Evolutionary conservation across 2,888 invertebrate genomes (phyloP), one percentile per base, ranked within the genome.

Genomic region (Serripes groenlandicus): DNA sequence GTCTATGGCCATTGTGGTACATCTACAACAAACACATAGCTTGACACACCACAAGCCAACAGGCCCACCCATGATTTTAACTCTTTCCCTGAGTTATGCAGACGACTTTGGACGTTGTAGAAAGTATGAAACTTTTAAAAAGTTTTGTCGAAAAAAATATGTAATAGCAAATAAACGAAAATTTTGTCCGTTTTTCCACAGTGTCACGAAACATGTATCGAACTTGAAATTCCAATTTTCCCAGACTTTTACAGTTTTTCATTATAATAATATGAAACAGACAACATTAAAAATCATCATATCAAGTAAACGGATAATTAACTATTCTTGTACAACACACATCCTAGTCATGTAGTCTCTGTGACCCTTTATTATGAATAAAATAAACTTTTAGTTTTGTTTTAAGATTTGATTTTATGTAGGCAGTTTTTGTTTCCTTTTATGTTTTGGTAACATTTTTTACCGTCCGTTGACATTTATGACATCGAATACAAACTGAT

Each of bases 281-380:
- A n/a, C n/a, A n/a, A n/a, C n/a, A n/a, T n/a, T n/a, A n/a, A n/a
- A n/a, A n/a, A n/a, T n/a, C n/a, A n/a, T n/a, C n/a, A n/a, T n/a
- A n/a, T n/a, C n/a, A n/a, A n/a, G n/a, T 32, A 37, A 5, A n/a
- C 3, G 26, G 77, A 60, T 81, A 83, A 83, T 83, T 83, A 83
- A 83, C 79, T 79, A 76, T 79, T 72, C 83, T 79, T 83, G 83
- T 83, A 64, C n/a, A 79, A 83, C 83, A 83, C 56, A 49, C 34
- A 69, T 52, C 21, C 69, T 74, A 81, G 81, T 81, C 81, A 56
- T 52, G 34, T n/a, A 56, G 81, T 81, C 81, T 81, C 66, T 66
- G 3, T 26, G 42, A 9, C 42, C 35, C 37, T 42, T 42, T n/a
- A 5, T 11, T 26, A 56, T 56, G 21, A 26, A 56, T 56, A 56